Base-by-base conservation (phyloP, 2,888 invertebrate species). In the Orthonevra nobilis region DNA sequence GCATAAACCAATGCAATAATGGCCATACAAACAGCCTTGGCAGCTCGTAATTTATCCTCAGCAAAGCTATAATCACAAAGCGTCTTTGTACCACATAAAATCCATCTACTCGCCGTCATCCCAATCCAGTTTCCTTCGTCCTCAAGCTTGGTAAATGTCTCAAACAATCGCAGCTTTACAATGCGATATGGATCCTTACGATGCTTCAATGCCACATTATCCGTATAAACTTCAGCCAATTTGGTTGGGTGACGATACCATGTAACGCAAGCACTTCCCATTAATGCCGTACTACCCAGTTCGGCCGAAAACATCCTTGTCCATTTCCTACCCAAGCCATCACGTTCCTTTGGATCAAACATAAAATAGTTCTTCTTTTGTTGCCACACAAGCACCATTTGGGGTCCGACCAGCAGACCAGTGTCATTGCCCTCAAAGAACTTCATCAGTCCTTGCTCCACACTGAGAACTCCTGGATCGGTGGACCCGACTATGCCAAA, bases 331-430 rank as follows among this genome's bases (percentile, higher is more conserved):
- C 83, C 82, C 9, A 82, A 30, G 2, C 82, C 75, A 73, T 89
- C 88, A 32, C 90, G 81, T 81, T 87, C 89, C 74, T 89, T 88
- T 0, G 89, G 88, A 84, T 90, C 90, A 73, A 89, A 90, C 87
- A 89, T 88, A 81, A 87, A 90, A 73, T 83, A 90, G 2, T 83
- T 44, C 3, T 84, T 86, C 54, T 87, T 86, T 81, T 90, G 89
- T 2, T 85, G 83, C 90, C 90, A 90, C 6, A 90, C 83, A 0
- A 89, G 87, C 2, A 89, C 82, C 9, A 83, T 83, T 17, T 88
- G 73, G 0, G 90, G 90, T 0, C 90, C 90, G 7, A 84, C 81
- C 0, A 90, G 70, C 7, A 90, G 83, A 20, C 89, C 85, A 30
- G 84, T 83, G 42, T 89, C 89, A 54, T 86, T 82, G 4, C 85